Evolutionary conservation across 2,113 vertebrate species (phyloP).

Genomic region (Bufo gargarizans): DNA sequence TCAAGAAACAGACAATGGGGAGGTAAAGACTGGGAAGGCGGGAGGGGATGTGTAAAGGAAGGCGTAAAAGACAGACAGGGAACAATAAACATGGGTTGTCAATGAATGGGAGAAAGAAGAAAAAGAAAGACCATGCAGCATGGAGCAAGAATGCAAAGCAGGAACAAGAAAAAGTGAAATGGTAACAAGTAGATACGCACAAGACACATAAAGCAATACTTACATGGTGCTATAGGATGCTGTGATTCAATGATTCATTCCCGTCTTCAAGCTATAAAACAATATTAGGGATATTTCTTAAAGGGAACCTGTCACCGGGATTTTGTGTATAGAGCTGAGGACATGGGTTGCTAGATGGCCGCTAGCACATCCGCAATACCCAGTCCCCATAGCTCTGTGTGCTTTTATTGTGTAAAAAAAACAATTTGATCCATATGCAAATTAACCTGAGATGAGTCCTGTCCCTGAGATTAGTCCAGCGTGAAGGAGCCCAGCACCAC

Average conservation of each 20-base stretch:
- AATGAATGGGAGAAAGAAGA: background rate
- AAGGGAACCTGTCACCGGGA: too few species aligned
- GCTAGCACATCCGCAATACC: too few species aligned
- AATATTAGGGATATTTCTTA: background rate
- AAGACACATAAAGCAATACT: slow-evolving; percentile 4
- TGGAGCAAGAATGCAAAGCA: background rate
- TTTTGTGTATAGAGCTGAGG: too few species aligned
- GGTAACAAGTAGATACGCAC: slow-evolving; percentile 25
- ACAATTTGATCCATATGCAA: too few species aligned
- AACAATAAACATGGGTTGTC: background rate
- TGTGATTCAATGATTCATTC: slow-evolving; percentile 10
- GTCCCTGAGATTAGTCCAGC: too few species aligned
- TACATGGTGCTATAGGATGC: slow-evolving; percentile 20
- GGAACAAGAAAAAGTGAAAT: background rate
- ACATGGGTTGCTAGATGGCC: too few species aligned
- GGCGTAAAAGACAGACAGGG: background rate
- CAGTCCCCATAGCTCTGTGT: too few species aligned
- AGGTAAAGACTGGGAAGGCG: background rate
- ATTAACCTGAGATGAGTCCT: too few species aligned
- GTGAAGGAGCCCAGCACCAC: too few species aligned
- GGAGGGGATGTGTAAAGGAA: background rate
- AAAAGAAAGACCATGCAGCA: background rate
- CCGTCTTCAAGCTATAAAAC: slow-evolving; percentile 39
- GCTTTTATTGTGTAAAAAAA: too few species aligned
- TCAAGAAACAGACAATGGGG: background rate